These are phyloP conservation scores for Melanotaenia pygmaea DNA, from an alignment of 2,797 vertebrate species.

Conservation along the genomic window DNA sequence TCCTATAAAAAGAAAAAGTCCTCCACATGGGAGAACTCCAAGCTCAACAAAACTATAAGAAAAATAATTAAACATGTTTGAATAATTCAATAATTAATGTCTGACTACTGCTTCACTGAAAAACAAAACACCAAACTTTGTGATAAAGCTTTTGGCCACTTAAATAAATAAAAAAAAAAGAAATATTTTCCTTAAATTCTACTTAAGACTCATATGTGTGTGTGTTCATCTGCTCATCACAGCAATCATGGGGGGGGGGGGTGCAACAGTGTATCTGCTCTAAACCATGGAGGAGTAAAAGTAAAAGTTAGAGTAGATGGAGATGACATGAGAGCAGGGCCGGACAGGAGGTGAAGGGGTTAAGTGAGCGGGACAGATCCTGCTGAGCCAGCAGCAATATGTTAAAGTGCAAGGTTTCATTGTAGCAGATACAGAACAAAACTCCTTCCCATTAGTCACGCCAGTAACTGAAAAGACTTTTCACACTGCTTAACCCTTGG, in stretches of 20 bases:
- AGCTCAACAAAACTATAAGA: conserved; percentile 28
- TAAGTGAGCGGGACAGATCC: conserved; percentile 79
- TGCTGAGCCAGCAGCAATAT: conserved; percentile 85
- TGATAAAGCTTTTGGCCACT: conserved; percentile 11
- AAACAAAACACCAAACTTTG: conserved; percentile 23
- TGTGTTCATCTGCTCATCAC: conserved; percentile 20
- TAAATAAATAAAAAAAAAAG: conserved; percentile 12
- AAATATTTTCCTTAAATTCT: conserved; percentile 13
- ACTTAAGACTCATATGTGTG: conserved; percentile 33
- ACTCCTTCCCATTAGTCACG: conserved; percentile 85
- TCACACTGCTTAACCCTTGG: conserved; percentile 77
- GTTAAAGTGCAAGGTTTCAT: conserved; percentile 85
- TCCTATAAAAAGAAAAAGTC: conserved; percentile 52
- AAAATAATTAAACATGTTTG: conserved; percentile 41
- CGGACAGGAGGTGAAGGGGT: conserved; percentile 80
- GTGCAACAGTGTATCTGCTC: conserved; percentile 66
- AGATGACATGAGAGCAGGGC: conserved; percentile 50
- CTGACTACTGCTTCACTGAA: conserved; percentile 22
- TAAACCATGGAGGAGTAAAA: conserved; percentile 36
- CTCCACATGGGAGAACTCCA: conserved; percentile 28
- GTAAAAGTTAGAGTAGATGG: conserved; percentile 40
- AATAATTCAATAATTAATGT: conserved; percentile 32
- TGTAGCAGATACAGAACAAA: conserved; percentile 86
- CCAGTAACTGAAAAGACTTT: conserved; percentile 79
- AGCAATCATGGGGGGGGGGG: conserved; percentile 36